Evolutionary conservation across 1,140 invertebrate genomes (phyloP).

Genomic region (Drosophila fuyamai): DNA sequence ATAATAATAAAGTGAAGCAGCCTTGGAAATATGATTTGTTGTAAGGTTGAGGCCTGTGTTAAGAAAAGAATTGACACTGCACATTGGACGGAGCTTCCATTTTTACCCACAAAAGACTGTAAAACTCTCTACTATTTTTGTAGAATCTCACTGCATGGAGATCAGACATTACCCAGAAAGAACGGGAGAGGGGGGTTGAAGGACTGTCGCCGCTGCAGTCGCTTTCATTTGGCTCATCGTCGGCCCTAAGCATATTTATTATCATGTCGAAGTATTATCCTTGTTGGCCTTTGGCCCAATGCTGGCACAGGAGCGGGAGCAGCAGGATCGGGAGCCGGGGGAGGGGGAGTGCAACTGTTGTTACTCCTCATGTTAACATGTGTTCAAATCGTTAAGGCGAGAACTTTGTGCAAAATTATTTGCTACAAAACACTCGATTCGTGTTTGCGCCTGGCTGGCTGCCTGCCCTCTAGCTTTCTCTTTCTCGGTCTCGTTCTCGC

Average conservation of each 20-base stretch:
- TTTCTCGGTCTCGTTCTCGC: neutral
- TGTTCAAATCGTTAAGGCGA: slow-evolving; percentile 83
- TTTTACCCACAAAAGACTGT: too few species aligned
- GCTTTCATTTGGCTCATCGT: slow-evolving; percentile 9
- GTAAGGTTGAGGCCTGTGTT: too few species aligned
- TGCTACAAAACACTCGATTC: slow-evolving; percentile 79
- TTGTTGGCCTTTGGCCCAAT: slow-evolving; percentile 39
- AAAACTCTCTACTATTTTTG: too few species aligned
- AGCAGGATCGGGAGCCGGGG: slow-evolving; percentile 2
- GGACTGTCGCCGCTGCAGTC: slow-evolving; percentile 6
- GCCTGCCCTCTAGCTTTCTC: neutral
- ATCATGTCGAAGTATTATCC: slow-evolving; percentile 80
- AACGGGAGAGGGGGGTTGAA: neutral
- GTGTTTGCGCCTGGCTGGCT: slow-evolving; percentile 71
- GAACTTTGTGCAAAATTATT: slow-evolving; percentile 83
- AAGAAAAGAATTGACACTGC: too few species aligned
- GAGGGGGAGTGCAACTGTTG: slow-evolving; percentile 60
- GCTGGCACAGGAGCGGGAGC: slow-evolving; percentile 1
- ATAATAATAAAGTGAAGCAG: too few species aligned
- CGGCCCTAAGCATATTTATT: slow-evolving; percentile 68
- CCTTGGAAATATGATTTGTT: too few species aligned
- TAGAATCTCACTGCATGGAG: neutral
- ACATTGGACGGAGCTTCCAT: too few species aligned
- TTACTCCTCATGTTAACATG: slow-evolving; percentile 80
- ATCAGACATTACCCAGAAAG: neutral